Base-by-base conservation (phyloP, 1,140 invertebrate genomes). In the Drosophila baimaii region DNA sequence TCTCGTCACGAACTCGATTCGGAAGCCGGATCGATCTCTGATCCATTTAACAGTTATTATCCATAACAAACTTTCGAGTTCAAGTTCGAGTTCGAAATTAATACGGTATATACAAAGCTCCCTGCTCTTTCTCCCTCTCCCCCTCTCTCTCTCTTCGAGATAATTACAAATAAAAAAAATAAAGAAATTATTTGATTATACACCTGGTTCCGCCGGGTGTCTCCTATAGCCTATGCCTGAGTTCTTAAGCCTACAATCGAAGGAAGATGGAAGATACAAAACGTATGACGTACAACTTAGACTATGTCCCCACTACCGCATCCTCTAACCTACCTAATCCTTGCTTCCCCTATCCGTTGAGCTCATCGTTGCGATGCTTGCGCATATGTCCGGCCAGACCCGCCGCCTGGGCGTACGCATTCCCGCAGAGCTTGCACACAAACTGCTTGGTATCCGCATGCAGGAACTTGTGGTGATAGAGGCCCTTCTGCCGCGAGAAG, bases 401-500 rank as follows among this genome's bases (percentile, higher is more conserved):
- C 1, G 90, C 82, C 15, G 81, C 77, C 72, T 91, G 90, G 25
- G 90, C 91, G 70, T 90, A 91, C 9, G 90, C 90, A 62, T 90
- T 90, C 0, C 81, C 90, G 37, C 90, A 91, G 0, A 91, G 58
- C 58, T 90, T 91, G 57, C 90, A 91, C 25, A 85, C 78, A 29
- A 90, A 91, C 46, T 91, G 85, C 37, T 91, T 91, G 12, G 79
- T 82, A n/a, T 68, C 88, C 10, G 77, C 41, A 27, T 91, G 90
- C n/a, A 91, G 65, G 39, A 83, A 90, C 66, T 90, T 91, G 58
- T 91, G 90, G 35, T 91, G 90, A 52, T 91, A 90, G 1, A 91
- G 77, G 1, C 97, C 96, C 91, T 97, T 96, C 5, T 96, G 96
- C 81, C 97, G 97, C 12, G 97, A 96, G 91, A 98, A 97, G 0